Conservation (phyloP, 2,888 invertebrate species). For the Spicauda simplicius region DNA sequence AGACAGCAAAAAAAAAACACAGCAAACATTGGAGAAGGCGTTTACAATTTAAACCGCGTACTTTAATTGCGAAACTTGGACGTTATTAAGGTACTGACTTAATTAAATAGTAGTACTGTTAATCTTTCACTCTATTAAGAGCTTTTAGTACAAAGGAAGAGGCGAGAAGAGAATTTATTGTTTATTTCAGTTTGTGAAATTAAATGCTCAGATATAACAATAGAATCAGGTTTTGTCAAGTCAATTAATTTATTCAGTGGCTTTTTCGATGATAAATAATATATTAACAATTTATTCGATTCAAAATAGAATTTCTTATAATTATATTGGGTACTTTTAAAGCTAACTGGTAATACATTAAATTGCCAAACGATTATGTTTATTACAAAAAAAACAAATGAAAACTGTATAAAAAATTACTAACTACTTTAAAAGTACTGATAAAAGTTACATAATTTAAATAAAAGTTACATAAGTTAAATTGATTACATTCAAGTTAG, state of each 20-base stretch:
- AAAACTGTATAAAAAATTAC: too few species aligned
- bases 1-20: neutral
- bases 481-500: too few species aligned
- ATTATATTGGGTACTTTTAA: too few species aligned
- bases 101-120: slow-evolving; percentile 31
- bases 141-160: slow-evolving; percentile 22
- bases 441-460: too few species aligned
- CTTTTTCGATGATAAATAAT: neutral
- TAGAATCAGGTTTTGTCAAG: slow-evolving; percentile 8
- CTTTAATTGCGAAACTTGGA: slow-evolving; percentile 28
- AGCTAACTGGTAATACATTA: too few species aligned
- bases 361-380: too few species aligned
- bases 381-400: too few species aligned
- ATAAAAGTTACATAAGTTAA: too few species aligned
- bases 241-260: slow-evolving; percentile 2
- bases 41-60: slow-evolving; percentile 14
- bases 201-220: neutral
- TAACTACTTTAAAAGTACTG: too few species aligned
- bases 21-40: slow-evolving; percentile 9
- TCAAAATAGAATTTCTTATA: neutral
- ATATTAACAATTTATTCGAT: neutral
- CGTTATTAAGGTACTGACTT: slow-evolving; percentile 27
- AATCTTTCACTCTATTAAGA: slow-evolving; percentile 28
- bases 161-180: slow-evolving; percentile 23
- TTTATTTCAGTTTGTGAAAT: slow-evolving; percentile 12